Evolutionary conservation across 2,113 vertebrate genomes (phyloP).

Genomic region (Chinchilla lanigera): DNA sequence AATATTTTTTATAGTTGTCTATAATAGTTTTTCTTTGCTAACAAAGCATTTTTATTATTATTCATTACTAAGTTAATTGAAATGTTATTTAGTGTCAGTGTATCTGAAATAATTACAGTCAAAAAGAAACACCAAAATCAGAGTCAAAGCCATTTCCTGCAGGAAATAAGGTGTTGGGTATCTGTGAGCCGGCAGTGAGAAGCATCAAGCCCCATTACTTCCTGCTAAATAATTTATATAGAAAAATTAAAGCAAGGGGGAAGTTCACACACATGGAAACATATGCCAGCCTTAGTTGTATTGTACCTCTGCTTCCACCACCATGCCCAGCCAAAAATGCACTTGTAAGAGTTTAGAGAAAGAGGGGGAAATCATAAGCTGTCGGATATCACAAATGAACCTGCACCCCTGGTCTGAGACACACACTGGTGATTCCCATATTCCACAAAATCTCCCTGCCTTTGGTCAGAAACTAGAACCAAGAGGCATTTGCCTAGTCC

Average conservation of each 20-base stretch:
- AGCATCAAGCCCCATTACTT: neutral
- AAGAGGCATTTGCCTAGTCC: neutral
- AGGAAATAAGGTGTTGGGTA: neutral
- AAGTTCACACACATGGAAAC: neutral
- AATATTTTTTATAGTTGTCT: conserved; percentile 51
- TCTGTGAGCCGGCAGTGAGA: neutral
- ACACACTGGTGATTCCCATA: neutral
- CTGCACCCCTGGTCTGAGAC: neutral
- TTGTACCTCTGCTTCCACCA: neutral
- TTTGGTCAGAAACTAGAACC: neutral
- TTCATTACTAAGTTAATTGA: conserved; percentile 27
- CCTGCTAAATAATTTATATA: neutral
- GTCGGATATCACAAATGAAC: neutral
- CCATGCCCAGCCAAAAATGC: neutral
- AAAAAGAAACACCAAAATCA: conserved; percentile 17
- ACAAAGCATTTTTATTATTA: neutral
- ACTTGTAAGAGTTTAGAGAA: neutral
- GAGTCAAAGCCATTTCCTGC: conserved; percentile 17
- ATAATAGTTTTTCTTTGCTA: conserved; percentile 21
- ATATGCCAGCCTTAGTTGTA: neutral
- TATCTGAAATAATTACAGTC: conserved; percentile 37
- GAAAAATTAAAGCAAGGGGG: neutral
- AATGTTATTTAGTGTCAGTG: conserved; percentile 13
- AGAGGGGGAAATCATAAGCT: neutral
- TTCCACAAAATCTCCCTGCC: too few relatives aligned